phyloP scores from a whole-genome alignment of 2,888 invertebrate genomes.

The Agriotes lineatus region DNA sequence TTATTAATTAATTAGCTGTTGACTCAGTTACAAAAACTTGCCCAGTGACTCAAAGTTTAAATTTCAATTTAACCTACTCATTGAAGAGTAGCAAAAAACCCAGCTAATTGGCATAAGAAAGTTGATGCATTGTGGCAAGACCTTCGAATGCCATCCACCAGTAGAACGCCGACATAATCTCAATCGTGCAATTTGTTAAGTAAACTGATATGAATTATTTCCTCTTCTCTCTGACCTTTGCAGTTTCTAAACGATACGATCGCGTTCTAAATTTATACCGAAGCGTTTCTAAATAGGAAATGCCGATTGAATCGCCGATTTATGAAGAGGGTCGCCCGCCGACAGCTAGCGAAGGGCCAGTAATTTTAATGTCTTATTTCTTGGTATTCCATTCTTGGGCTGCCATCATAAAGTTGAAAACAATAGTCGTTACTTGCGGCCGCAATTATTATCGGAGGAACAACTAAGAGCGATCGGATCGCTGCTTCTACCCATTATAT shows the following conservation, averaged over 20 bases:
- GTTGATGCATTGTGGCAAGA: too few species aligned
- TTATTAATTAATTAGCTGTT: too few species aligned
- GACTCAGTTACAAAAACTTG: too few species aligned
- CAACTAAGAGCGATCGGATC: not conserved
- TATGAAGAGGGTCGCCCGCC: not conserved
- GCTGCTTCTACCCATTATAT: not conserved
- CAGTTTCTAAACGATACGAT: constrained; percentile 5
- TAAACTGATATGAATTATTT: constrained; percentile 8
- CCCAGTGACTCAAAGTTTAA: too few species aligned
- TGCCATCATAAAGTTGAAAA: constrained; percentile 20
- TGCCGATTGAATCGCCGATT: constrained; percentile 13
- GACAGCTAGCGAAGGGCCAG: constrained; percentile 3
- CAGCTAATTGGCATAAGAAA: too few species aligned
- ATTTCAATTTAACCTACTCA: too few species aligned
- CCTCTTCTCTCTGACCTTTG: not conserved
- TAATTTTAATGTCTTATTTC: constrained; percentile 24
- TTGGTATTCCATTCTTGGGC: constrained; percentile 4
- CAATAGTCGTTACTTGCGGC: not conserved
- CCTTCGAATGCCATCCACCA: not conserved
- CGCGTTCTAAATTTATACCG: not conserved
- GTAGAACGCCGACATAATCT: not conserved
- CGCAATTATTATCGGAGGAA: constrained; percentile 10
- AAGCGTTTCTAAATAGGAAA: constrained; percentile 14
- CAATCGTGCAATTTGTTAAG: constrained; percentile 3
- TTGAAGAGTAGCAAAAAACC: too few species aligned